These are phyloP conservation scores for Gorsachius goisagi DNA, from an alignment of 2,113 vertebrate genomes.

Conservation along the genomic window DNA sequence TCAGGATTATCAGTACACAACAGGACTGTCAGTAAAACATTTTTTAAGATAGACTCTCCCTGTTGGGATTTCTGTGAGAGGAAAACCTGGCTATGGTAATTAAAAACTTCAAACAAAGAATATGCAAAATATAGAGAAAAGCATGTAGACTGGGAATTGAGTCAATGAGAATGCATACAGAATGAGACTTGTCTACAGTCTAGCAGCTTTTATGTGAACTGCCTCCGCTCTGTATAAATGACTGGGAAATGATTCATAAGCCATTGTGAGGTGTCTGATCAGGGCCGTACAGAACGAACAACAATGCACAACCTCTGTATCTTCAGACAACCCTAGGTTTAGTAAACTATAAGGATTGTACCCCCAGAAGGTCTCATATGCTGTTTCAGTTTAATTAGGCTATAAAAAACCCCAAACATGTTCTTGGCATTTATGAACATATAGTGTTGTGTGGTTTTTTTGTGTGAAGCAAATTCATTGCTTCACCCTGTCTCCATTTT, in stretches of 20 bases:
- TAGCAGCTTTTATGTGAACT: neutral
- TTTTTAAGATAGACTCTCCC: neutral
- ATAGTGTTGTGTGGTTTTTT: neutral
- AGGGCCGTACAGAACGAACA: neutral
- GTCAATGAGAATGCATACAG: neutral
- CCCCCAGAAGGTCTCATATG: neutral
- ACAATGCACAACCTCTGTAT: neutral
- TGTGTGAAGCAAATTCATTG: neutral
- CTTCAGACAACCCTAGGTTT: neutral
- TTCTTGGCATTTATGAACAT: neutral
- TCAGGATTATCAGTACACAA: too few species aligned
- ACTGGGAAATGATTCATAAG: neutral
- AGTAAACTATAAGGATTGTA: neutral
- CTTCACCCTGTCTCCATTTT: neutral
- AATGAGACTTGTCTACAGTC: neutral
- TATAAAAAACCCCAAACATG: neutral
- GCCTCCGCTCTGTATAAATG: neutral
- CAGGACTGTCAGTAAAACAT: neutral
- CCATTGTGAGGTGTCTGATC: neutral
- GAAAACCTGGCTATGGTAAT: neutral
- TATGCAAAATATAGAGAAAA: neutral
- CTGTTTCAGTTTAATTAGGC: neutral
- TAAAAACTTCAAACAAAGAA: neutral
- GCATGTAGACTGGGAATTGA: neutral
- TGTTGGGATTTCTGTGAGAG: neutral